phyloP scores from a whole-genome alignment of 2,797 vertebrate genomes.

The Channa striata region DNA sequence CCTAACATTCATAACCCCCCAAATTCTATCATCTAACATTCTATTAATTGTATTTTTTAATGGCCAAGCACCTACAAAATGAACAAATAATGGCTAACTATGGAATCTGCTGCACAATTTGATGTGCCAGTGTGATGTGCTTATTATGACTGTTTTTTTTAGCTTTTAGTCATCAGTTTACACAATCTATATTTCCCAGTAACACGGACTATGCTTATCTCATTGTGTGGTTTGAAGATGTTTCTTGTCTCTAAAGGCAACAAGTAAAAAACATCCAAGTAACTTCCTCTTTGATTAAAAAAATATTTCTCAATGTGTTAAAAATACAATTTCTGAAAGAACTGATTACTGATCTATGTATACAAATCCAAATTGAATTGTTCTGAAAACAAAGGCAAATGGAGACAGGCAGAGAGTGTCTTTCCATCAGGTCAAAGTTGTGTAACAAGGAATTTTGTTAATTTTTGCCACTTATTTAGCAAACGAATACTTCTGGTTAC shows the following conservation, averaged over 20 bases:
- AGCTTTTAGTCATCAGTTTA: constrained; percentile 3
- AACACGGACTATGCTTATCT: not conserved
- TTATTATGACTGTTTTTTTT: not conserved
- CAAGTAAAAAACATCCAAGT: not conserved
- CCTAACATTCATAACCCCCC: no score
- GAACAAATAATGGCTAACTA: no score
- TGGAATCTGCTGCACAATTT: not conserved
- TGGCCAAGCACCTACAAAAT: no score
- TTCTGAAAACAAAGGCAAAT: no score
- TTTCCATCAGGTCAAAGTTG: not conserved
- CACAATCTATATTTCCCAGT: not conserved
- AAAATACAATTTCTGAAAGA: not conserved
- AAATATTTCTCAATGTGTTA: not conserved
- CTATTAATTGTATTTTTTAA: no score
- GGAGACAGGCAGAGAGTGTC: not conserved
- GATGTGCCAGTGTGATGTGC: not conserved
- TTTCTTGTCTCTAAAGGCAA: not conserved
- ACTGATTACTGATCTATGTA: not conserved
- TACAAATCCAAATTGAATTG: not conserved
- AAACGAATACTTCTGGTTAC: not conserved
- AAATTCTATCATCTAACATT: no score
- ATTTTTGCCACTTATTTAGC: not conserved
- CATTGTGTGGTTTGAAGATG: constrained; percentile 9
- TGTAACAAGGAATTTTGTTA: not conserved
- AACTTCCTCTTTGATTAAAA: not conserved